Base-by-base conservation (phyloP, 2,113 vertebrate genomes). In the Hyaena hyaena region DNA sequence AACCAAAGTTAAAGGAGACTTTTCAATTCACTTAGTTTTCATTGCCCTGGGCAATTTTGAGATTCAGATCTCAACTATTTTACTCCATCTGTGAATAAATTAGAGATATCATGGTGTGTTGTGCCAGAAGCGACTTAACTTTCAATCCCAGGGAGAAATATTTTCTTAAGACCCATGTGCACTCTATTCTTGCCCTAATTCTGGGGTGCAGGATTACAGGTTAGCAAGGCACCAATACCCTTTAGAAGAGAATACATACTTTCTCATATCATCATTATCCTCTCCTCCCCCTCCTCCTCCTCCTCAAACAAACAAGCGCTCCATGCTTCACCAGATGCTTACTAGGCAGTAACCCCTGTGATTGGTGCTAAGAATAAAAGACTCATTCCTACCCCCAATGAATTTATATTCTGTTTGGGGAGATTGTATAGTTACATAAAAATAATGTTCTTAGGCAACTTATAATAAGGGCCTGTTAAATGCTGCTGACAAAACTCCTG, bases 1-100 rank as follows among this genome's bases (percentile, higher is more conserved):
- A 79, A 77, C 31, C 68, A 76, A 90, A 94, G 66, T 81, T 91
- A 35, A 88, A 97, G 73, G 39, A 93, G 61, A 58, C 33, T 88
- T 86, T 39, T 89, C 53, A 71, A 0, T 48, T 94, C 35, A 58
- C 43, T 74, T 10, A 39, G 35, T 88, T 95, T 85, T n/a, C 45
- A 82, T 28, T 71, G 28, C 68, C 91, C 39, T 31, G 7, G 48
- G 58, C 53, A 73, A 82, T 58, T 92, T 55, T 35, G 55, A 88
- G 48, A 92, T 77, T 89, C 69, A 48, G 23, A 90, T 81, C 39
- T 82, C 84, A 88, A 55, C 63, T 79, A 15, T 55, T 69, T 16
- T 28, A 35, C 17, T 86, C 83, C 15, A 23, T 43, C 58, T 66
- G 1, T 76, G 39, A 93, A 76, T 80, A 61, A 85, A 82, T 77